A percentile compares a stretch with the other conserved stretches of the same genome.
Evolutionary conservation across 64 coral and sea anemone genomes (phyloP).

Genomic region (Acropora tenuis): DNA sequence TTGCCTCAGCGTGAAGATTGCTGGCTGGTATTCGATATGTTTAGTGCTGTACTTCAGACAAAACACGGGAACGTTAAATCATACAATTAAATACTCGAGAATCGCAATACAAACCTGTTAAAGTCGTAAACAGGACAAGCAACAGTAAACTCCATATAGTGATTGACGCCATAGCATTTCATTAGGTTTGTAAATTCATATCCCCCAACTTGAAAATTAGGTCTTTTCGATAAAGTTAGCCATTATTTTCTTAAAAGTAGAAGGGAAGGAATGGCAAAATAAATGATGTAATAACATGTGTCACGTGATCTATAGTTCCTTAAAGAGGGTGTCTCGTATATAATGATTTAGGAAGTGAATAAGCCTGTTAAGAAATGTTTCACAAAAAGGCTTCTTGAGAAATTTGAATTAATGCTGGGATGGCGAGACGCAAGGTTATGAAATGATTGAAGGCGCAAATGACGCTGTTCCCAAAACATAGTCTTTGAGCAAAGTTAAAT

Average conservation of each 20-base stretch:
- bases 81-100: background rate
- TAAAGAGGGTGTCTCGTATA: background rate
- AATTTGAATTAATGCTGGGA: background rate
- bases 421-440: background rate
- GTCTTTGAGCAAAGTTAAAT: background rate
- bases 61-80: background rate
- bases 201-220: slow-evolving; percentile 13
- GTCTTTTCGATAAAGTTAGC: background rate
- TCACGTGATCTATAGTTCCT: slow-evolving; percentile 24
- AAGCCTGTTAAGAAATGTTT: background rate
- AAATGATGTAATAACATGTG: slow-evolving; percentile 45
- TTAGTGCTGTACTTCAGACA: background rate
- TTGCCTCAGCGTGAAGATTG: background rate
- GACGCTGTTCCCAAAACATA: too few relatives aligned
- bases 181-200: background rate
- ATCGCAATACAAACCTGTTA: slow-evolving; percentile 32
- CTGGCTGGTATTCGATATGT: background rate
- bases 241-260: background rate
- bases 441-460: too few relatives aligned
- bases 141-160: slow-evolving; percentile 10
- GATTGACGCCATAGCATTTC: slow-evolving; percentile 25
- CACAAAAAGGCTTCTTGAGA: background rate
- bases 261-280: background rate
- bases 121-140: background rate
- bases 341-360: background rate